Base-by-base conservation (phyloP, 1,140 invertebrate genomes). In the Drosophila arawakana region DNA sequence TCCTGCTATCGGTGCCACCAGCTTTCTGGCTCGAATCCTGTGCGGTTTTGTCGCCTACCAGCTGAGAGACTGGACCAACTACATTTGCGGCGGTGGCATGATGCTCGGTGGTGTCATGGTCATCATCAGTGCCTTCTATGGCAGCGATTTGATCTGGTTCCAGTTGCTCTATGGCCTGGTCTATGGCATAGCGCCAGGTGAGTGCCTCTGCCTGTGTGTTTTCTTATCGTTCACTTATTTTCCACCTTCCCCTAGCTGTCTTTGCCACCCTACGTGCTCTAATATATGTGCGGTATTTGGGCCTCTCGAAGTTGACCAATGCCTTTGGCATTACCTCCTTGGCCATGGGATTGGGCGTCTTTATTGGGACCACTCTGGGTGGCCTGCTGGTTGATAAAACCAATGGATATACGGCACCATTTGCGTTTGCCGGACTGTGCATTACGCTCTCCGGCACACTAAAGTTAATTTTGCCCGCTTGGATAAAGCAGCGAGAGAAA, bases 111-210 rank as follows among this genome's bases (percentile, higher is more conserved):
- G 90, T 7, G 0, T 43, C 2, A 37, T 68, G 3, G 81, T 88
- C 3, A 57, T 88, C 1, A 6, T 58, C 1, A 91, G 90, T 49
- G 86, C 90, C 13, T 91, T 91, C 50, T 85, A 57, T 50, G 90
- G 90, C 15, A 30, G 37, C 10, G 54, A 89, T 55, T 7, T 76
- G 57, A 30, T 90, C 7, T 89, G 89, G 69, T 97, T 94, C 92
- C 98, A 95, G 90, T 96, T 94, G 77, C 92, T 94, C 44, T 99
- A 98, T 86, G 95, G 96, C 10, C 92, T 95, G 2, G 91, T 96
- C 3, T 99, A 98, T 93, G 98, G 98, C 46, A 93, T 98, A n/a
- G 95, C 97, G 52, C 96, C 98, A 86, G 90, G 90, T 91, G 54
- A 25, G 71, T 18, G 3, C 15, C 11, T 3, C 4, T 3, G 4